Conservation (phyloP, 2,888 invertebrate species). For the Acanthosepion lycidas region DNA sequence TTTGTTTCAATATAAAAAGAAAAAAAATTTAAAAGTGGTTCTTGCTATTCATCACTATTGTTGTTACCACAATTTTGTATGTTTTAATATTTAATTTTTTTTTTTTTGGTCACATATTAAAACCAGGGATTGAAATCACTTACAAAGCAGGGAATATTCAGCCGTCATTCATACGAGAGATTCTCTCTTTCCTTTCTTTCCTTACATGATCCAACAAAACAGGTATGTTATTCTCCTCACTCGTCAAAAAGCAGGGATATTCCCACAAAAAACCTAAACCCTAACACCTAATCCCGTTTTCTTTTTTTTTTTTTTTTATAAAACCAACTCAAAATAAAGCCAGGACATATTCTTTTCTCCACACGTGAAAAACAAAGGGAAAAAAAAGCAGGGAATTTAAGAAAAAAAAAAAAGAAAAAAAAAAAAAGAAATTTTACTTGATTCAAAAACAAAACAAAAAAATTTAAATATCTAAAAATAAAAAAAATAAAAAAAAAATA, state of each 20-base stretch:
- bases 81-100: not conserved
- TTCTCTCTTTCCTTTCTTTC: not conserved
- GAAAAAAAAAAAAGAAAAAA: not conserved
- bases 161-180: not conserved
- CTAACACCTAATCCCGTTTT: not conserved
- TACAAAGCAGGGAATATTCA: not conserved
- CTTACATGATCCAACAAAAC: conserved; percentile 33
- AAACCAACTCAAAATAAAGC: not conserved
- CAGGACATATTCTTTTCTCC: not conserved
- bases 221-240: not conserved
- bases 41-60: not conserved
- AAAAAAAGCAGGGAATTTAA: not conserved
- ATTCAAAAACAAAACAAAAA: no score
- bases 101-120: not conserved
- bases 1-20: not conserved
- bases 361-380: not conserved
- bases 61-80: not conserved
- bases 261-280: not conserved
- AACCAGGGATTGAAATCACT: conserved; percentile 10
- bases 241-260: conserved; percentile 18
- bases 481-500: not conserved
- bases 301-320: not conserved
- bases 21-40: not conserved
- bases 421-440: not conserved
- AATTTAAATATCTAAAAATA: not conserved